Conservation (phyloP, 1,140 invertebrate species). For the Brachionus rotundiformis region DNA sequence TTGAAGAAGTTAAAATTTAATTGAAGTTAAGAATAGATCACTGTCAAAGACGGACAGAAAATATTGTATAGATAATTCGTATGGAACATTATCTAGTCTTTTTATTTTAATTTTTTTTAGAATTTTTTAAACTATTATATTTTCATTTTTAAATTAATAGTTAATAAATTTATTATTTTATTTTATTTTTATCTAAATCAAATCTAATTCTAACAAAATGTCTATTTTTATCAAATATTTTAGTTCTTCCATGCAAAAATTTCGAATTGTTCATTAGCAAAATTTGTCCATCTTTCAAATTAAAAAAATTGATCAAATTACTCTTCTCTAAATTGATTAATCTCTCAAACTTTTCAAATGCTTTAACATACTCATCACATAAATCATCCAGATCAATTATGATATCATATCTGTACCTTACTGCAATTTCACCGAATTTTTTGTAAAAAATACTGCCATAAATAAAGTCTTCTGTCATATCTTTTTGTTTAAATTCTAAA, state of each 20-base stretch:
- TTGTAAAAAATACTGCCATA: background rate
- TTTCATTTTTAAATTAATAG: background rate
- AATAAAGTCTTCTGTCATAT: background rate
- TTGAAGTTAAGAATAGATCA: too few species aligned
- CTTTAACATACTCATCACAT: background rate
- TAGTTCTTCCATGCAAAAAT: slow-evolving; percentile 40
- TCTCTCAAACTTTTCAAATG: slow-evolving; percentile 35
- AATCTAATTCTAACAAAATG: slow-evolving; percentile 48
- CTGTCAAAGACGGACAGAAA: too few species aligned
- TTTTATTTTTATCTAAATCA: background rate
- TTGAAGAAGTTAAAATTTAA: too few species aligned
- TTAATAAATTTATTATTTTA: background rate
- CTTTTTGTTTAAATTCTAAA: slow-evolving; percentile 12
- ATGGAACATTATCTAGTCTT: too few species aligned
- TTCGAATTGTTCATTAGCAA: slow-evolving; percentile 17
- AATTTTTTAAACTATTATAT: too few species aligned
- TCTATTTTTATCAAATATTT: slow-evolving; percentile 17
- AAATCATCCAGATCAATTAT: background rate
- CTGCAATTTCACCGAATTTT: background rate
- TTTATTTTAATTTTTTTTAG: background rate
- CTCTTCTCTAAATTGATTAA: slow-evolving; percentile 41
- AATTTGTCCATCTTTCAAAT: slow-evolving; percentile 4
- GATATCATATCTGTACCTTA: slow-evolving; percentile 33
- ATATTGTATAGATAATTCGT: too few species aligned
- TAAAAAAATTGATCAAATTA: slow-evolving; percentile 10